Evolutionary conservation across 2,888 invertebrate genomes (phyloP), one percentile per base, ranked within the genome.

Genomic region (Nymphalis c-album): DNA sequence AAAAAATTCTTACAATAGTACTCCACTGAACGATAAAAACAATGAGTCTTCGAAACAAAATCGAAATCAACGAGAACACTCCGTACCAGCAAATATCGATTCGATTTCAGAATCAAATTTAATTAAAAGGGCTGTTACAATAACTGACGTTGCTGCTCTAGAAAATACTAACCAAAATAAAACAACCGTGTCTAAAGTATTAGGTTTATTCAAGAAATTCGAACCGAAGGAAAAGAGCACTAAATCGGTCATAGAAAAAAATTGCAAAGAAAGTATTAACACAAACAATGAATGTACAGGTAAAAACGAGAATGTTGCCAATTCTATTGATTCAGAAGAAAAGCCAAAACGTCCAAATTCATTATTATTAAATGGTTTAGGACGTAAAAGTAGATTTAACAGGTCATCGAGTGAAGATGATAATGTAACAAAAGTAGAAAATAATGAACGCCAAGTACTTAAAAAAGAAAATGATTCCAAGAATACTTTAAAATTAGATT

Each of bases 121-220:
- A 40, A 94, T 95, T 57, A 96, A 95, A 84, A 90, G 96, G 72
- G 95, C 96, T 5, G 95, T 95, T 31, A 96, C 96, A 48, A 93
- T 95, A 22, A 95, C 95, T 73, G 95, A 96, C 76, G 92, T 95
- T 66, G 92, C 94, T 7, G 90, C 90, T 67, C 78, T 93, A 68
- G 86, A 87, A 60, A 85, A 72, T 68, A 74, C 86, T 40, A 85
- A 85, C 26, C 92, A 93, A 58, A 94, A 94, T 58, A 94, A 94
- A 77, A 95, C 94, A 51, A 94, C 95, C 16, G 95, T 95, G 4
- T 96, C 96, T 0, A 95, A 95, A 80, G 96, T 97, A 57, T 86
- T 97, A 67, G 96, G 96, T 0, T 87, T 97, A 4, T 96, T 97
- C 76, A 95, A 95, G 75, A 96, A 95, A 84, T 94, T 94, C 82